A percentile compares a stretch with the other conserved stretches of the same genome.
These are phyloP conservation scores for Zaprionus kolodkinae DNA, from an alignment of 1,140 invertebrate species.

Conservation along the genomic window DNA sequence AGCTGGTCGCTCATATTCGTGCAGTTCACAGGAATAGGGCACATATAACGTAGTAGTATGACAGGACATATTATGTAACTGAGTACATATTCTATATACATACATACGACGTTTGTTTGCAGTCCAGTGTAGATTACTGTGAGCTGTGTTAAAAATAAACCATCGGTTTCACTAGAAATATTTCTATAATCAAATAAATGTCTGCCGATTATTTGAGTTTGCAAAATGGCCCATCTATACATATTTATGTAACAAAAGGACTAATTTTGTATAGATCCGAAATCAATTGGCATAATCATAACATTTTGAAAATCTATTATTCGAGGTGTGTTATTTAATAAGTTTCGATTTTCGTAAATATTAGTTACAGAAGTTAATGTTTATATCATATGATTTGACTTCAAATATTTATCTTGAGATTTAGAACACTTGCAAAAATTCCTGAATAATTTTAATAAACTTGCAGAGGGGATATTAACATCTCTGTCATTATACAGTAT, in stretches of 20 bases:
- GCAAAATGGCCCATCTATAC: background rate
- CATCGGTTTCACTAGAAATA: background rate
- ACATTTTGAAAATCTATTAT: background rate
- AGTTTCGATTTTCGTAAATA: too few relatives aligned
- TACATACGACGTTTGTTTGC: background rate
- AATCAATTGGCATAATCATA: too few relatives aligned
- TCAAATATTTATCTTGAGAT: too few relatives aligned
- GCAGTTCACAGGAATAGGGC: background rate
- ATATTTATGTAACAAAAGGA: background rate
- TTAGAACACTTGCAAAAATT: too few relatives aligned
- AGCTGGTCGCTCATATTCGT: background rate
- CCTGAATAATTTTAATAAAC: too few relatives aligned
- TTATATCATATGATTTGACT: too few relatives aligned
- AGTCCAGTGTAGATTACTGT: background rate
- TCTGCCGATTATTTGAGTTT: background rate
- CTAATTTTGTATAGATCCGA: too few relatives aligned
- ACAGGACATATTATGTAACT: constrained; percentile 3
- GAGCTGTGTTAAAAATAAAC: background rate
- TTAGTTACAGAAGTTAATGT: too few relatives aligned
- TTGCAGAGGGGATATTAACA: too few relatives aligned
- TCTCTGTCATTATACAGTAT: too few relatives aligned
- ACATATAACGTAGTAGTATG: background rate
- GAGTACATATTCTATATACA: background rate
- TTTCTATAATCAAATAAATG: background rate
- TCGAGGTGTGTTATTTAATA: too few relatives aligned